Base-by-base conservation (phyloP, 1,140 invertebrate species). In the Chironomus tepperi region DNA sequence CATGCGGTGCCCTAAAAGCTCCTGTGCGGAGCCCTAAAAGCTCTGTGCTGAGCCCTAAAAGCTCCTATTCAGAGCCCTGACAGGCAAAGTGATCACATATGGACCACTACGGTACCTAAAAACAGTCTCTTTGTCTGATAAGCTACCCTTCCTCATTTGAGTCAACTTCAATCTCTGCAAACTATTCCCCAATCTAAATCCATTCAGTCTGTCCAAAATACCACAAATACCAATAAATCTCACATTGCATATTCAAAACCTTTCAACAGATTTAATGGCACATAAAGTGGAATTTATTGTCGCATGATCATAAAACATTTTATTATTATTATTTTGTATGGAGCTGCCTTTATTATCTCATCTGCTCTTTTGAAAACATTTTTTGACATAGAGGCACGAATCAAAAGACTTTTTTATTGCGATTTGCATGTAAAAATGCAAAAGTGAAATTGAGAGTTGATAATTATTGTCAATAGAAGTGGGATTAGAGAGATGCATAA, bases 241-340 rank as follows among this genome's bases (percentile, higher is more conserved):
- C 47, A 12, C 47, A 57, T 57, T 57, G 47, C 47, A 57, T n/a
- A 57, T 57, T 57, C 47, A 57, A n/a, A n/a, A 57, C 47, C 47
- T 57, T 57, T 57, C 47, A 57, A 57, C 47, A 57, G 12, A 57
- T 57, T 57, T 57, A 57, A 57, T 57, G 47, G 47, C 47, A 57
- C n/a, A 57, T 57, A 57, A 57, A 57, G 47, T 57, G 47, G 12
- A 57, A 57, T 57, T 57, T 57, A 57, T 15, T 57, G 47, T 57
- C 47, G 47, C 47, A 57, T 57, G 47, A 57, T 57, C 47, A 57
- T 57, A 57, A 57, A 57, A 57, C 2, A 7, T 15, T 47, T 47
- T 47, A n/a, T 57, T 57, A n/a, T 57, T 57, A 57, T 57, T 57
- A 57, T 57, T 57, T 57, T 15, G 8, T 15, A 2, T 47, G 24